Percentiles rank a stretch among this genome's conserved stretches.
phyloP scores from a whole-genome alignment of 1,140 invertebrate genomes.

The Aleiodes sp. region DNA sequence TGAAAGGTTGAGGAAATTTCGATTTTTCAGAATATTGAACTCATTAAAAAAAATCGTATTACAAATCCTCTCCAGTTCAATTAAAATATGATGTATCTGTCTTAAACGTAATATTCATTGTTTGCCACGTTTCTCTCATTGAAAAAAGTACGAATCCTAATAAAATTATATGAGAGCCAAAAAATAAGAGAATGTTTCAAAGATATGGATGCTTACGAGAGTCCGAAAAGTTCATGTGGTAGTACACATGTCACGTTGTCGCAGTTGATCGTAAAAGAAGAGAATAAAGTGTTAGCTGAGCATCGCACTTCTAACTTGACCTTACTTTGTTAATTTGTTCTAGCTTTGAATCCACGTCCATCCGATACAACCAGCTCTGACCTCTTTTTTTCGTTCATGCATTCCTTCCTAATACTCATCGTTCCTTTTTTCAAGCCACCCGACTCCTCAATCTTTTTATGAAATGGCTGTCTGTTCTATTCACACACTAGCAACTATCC shows the following conservation, averaged over 20 bases:
- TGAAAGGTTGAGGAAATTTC: too few species aligned
- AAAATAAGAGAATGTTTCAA: background rate
- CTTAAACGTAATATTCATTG: too few species aligned
- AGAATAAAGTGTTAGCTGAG: background rate
- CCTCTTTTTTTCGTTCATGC: background rate
- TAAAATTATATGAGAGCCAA: too few species aligned
- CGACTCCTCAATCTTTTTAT: background rate
- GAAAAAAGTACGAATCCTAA: too few species aligned
- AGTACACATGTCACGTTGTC: slow-evolving; percentile 6
- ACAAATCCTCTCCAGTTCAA: too few species aligned
- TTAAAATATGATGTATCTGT: too few species aligned
- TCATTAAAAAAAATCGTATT: too few species aligned
- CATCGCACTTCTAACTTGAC: background rate
- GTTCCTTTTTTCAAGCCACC: background rate
- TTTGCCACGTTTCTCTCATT: too few species aligned
- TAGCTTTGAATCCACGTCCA: background rate
- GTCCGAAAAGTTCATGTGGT: too few species aligned
- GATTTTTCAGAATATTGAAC: too few species aligned
- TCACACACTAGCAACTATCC: background rate
- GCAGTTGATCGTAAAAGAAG: slow-evolving; percentile 1
- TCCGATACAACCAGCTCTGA: background rate
- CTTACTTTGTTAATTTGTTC: slow-evolving; percentile 5
- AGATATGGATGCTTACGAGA: background rate
- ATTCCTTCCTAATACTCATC: background rate
- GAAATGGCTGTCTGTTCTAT: slow-evolving; percentile 1